Base-by-base conservation (phyloP, 2,888 invertebrate species). In the Heliconius ismenius region DNA sequence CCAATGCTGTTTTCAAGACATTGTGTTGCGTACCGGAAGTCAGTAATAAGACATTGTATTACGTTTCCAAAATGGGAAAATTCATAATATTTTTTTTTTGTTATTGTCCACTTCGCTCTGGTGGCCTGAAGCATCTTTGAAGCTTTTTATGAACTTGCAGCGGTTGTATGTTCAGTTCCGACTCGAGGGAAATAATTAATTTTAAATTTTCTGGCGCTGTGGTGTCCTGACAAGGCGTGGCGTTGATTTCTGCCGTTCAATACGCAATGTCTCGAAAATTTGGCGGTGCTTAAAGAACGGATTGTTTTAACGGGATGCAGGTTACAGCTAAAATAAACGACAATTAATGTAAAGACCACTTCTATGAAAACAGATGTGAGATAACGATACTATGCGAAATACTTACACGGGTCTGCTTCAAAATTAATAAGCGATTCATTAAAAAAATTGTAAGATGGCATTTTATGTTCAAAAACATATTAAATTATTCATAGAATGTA, bases 401-500 rank as follows among this genome's bases (percentile, higher is more conserved):
- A 63, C 7, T 21, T 64, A 21, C 26, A 62, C 62, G 26, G 10
- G 4, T 1, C 15, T 26, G 60, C 62, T 15, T 15, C 26, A 62
- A 26, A 62, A 62, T 26, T 15, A 28, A 26, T 26, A 15, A 62
- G 62, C 58, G 24, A 18, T 36, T 43, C 3, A 67, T 67, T 43
- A 6, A 67, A 67, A 39, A 36, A 10, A 32, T 21, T 64, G 0
- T 4, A 21, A 21, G 10, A 26, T n/a, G 6, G 39, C n/a, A 43
- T 6, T 67, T 39, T 43, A 24, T 67, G 43, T 67, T 43, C 24
- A 39, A 43, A 65, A 43, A 36, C 39, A 43, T 26, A 65, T 36
- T 36, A 67, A 67, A 43, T 67, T 67, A 67, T 39, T 39, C 67
- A 24, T 43, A 43, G 18, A 67, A 39, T 43, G 24, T 43, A 67